Evolutionary conservation across 2,888 invertebrate genomes (phyloP).

Genomic region (Petrolisthes cinctipes): DNA sequence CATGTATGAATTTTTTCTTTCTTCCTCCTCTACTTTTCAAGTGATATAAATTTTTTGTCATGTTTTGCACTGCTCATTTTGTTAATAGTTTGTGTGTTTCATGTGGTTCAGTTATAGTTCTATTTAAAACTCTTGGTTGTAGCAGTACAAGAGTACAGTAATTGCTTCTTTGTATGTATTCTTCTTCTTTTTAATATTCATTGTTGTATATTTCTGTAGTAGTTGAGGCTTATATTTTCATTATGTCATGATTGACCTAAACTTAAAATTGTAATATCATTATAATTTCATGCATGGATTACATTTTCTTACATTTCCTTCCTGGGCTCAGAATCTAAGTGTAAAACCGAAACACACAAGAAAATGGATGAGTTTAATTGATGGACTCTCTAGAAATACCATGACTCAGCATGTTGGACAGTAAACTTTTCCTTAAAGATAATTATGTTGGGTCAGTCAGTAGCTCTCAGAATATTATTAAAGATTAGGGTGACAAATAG

Average conservation of each 20-base stretch:
- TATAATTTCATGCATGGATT: slow-evolving; percentile 45
- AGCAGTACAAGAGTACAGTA: slow-evolving; percentile 3
- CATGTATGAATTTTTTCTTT: slow-evolving; percentile 16
- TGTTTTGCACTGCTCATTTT: slow-evolving; percentile 10
- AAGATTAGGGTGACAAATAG: slow-evolving; percentile 13
- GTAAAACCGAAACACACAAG: slow-evolving; percentile 59
- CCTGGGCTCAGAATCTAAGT: slow-evolving; percentile 46
- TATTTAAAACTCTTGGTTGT: slow-evolving; percentile 40
- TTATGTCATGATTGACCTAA: slow-evolving; percentile 26
- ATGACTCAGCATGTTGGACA: slow-evolving; percentile 15
- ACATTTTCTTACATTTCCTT: slow-evolving; percentile 35
- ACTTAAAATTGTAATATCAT: not conserved
- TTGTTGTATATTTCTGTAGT: slow-evolving; percentile 21
- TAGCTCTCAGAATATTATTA: not conserved
- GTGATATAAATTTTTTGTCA: slow-evolving; percentile 18
- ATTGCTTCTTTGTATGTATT: slow-evolving; percentile 32
- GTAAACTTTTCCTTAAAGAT: slow-evolving; percentile 22
- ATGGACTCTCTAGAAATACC: slow-evolving; percentile 17
- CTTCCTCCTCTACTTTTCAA: not conserved
- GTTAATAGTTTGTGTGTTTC: not conserved
- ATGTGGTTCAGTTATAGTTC: slow-evolving; percentile 11
- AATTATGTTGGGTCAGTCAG: slow-evolving; percentile 22
- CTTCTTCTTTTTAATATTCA: slow-evolving; percentile 15
- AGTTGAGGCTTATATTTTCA: slow-evolving; percentile 2
- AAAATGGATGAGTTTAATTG: slow-evolving; percentile 37